Base-by-base conservation (phyloP, 2,888 invertebrate species). In the Phyllotreta cruciferae region DNA sequence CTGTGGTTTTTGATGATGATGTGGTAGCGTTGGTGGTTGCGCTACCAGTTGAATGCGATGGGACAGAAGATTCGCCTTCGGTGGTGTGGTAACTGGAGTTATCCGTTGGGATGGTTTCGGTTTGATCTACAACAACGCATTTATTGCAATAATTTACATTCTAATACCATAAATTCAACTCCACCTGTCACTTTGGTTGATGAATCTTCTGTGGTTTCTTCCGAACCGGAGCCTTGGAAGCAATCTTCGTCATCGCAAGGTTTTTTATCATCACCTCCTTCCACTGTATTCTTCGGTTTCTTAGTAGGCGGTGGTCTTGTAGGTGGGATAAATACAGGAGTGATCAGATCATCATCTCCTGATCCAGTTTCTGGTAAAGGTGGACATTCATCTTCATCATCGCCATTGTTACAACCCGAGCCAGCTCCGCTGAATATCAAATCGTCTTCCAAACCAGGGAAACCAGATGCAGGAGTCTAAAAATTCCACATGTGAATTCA, bases 401-500 rank as follows among this genome's bases (percentile, higher is more conserved):
- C 95, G 63, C 91, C 92, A 45, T 92, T 88, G 47, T 92, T 88
- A 76, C 96, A 96, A 0, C 94, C 95, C 2, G 94, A 94, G 0
- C 95, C 94, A 0, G 93, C 93, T 1, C 96, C 96, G 6, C 94
- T 94, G 82, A 92, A 94, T 57, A 96, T 93, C 66, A 96, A 84
- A 80, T 96, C 96, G 79, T 96, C 96, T 76, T 91, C 86, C 1
- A 91, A 88, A 0, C 87, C 87, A 0, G 89, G 87, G 78, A 90
- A 90, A 0, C 92, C 92, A 41, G 92, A 92, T 0, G 93, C 91
- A 14, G 93, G 93, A 0, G 93, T 93, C 93, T 93, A 82, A 0
- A 77, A 74, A 68, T 11, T 24, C 57, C n/a, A n/a, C n/a, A 56
- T 13, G 56, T 14, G 3, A 6, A 34, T 13, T 38, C 38, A n/a